Percentiles rank a stretch among this genome's conserved stretches.
Evolutionary conservation across 2,113 vertebrate genomes (phyloP).

Genomic region (Nematolebias whitei): DNA sequence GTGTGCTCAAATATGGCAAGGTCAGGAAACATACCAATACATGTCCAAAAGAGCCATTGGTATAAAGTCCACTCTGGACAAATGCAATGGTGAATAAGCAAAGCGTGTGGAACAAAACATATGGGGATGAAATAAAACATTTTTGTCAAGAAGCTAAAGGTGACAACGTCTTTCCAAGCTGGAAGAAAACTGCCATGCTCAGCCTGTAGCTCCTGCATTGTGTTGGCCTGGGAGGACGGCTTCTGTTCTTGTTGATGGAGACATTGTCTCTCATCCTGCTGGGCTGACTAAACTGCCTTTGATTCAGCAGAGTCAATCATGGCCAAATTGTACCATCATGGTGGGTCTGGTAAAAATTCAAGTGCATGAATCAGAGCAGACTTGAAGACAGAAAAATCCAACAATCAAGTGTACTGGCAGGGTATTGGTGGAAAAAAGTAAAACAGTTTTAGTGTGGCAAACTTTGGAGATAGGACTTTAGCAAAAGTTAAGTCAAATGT

Average conservation of each 20-base stretch:
- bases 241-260: not conserved
- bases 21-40: too few species aligned
- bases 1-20: too few species aligned
- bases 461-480: not conserved
- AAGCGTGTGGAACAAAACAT: not conserved
- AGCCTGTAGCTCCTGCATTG: not conserved
- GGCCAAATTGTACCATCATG: not conserved
- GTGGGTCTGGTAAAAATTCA: not conserved
- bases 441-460: not conserved
- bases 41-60: too few species aligned
- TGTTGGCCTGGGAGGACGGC: not conserved
- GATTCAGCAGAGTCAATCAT: not conserved
- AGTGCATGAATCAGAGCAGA: constrained; percentile 1
- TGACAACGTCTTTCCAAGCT: not conserved
- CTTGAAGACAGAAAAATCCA: not conserved
- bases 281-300: not conserved
- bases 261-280: not conserved
- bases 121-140: not conserved
- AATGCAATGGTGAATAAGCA: not conserved
- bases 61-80: too few species aligned
- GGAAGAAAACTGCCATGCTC: not conserved
- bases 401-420: not conserved
- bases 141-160: not conserved
- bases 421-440: not conserved
- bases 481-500: not conserved